Conservation (phyloP, 2,888 invertebrate genomes). For the Teinopalpus imperialis region DNA sequence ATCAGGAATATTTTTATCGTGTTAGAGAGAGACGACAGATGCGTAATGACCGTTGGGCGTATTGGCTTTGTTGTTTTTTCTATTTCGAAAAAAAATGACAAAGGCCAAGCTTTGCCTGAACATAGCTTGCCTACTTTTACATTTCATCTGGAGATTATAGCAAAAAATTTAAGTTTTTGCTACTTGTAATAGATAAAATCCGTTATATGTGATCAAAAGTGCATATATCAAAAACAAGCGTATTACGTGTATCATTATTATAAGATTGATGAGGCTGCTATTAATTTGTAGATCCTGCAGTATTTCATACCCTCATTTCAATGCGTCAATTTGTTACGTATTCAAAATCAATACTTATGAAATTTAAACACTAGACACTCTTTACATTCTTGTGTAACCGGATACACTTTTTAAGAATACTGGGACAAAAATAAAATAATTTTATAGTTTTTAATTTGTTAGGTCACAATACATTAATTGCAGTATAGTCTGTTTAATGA, state of each 20-base stretch:
- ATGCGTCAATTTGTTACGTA: constrained; percentile 4
- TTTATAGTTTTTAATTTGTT: too few relatives aligned
- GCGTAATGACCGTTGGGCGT: constrained; percentile 63
- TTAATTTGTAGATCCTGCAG: constrained; percentile 2
- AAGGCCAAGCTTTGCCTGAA: constrained; percentile 18
- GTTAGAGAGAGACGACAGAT: constrained; percentile 63
- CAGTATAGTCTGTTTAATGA: too few relatives aligned
- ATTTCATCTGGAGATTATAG: neutral
- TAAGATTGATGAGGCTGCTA: neutral
- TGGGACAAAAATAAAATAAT: too few relatives aligned
- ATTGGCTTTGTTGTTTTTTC: constrained; percentile 58
- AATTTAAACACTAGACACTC: too few relatives aligned
- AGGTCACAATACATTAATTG: too few relatives aligned
- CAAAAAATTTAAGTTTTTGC: neutral
- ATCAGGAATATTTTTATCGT: constrained; percentile 72
- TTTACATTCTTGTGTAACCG: too few relatives aligned
- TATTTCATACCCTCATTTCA: constrained; percentile 7
- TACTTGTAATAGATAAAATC: neutral
- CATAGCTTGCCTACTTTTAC: constrained; percentile 6
- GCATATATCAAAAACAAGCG: constrained; percentile 1
- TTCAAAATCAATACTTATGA: constrained; percentile 5
- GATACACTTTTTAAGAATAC: too few relatives aligned
- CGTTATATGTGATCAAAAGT: neutral
- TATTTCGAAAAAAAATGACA: constrained; percentile 29
- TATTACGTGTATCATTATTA: neutral